Conservation (phyloP, 2,888 invertebrate species). For the Cataglyphis livida region DNA sequence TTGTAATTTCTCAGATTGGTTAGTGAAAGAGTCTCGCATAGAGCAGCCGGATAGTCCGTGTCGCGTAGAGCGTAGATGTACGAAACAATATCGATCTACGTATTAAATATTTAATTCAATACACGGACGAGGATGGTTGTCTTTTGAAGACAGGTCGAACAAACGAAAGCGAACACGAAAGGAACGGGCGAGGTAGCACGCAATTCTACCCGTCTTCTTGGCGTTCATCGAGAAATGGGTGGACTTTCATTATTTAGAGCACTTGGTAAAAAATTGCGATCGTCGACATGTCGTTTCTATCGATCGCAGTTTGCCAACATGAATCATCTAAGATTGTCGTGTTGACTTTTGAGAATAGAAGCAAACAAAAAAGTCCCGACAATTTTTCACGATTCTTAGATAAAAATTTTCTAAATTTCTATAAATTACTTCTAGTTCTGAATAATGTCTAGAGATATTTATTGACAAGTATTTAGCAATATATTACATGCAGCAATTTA, state of each 20-base stretch:
- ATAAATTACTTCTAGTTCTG: background rate
- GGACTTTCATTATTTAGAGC: slow-evolving; percentile 74
- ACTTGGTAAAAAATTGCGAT: slow-evolving; percentile 70
- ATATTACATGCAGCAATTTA: slow-evolving; percentile 9
- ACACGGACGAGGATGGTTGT: slow-evolving; percentile 74
- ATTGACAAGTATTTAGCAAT: background rate
- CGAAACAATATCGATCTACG: slow-evolving; percentile 78
- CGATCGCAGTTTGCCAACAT: slow-evolving; percentile 68
- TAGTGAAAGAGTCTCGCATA: slow-evolving; percentile 74
- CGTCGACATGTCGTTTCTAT: slow-evolving; percentile 67
- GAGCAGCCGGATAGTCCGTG: slow-evolving; percentile 70
- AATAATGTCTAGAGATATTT: background rate
- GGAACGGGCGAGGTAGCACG: slow-evolving; percentile 63
- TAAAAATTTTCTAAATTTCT: background rate
- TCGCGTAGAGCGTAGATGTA: slow-evolving; percentile 59
- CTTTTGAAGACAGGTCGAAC: slow-evolving; percentile 73
- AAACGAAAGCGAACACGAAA: slow-evolving; percentile 66
- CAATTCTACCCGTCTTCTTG: slow-evolving; percentile 66
- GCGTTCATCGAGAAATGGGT: slow-evolving; percentile 63
- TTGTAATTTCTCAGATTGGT: slow-evolving; percentile 69
- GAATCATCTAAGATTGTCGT: slow-evolving; percentile 33
- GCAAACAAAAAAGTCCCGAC: background rate
- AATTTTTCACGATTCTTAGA: background rate
- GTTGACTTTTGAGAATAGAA: slow-evolving; percentile 23
- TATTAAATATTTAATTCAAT: slow-evolving; percentile 83